Percentiles rank a stretch among this genome's conserved stretches.
Evolutionary conservation across 1,140 invertebrate species (phyloP).

Genomic region (Holotrichia oblita): DNA sequence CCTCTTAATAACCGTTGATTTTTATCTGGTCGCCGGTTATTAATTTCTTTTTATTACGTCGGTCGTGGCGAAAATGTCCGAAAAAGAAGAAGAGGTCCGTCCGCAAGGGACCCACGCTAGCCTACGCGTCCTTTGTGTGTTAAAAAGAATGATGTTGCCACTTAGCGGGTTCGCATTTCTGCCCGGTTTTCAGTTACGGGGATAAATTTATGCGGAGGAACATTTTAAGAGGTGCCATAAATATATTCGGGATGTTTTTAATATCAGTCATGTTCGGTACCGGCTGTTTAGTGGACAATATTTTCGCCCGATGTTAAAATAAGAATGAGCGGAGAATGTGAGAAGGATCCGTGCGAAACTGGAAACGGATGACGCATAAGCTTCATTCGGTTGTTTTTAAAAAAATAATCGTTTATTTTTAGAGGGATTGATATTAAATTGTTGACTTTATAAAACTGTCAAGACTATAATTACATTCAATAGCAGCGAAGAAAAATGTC

Average conservation of each 20-base stretch:
- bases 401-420: no score
- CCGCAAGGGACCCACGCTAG: neutral
- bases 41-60: conserved; percentile 13
- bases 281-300: no score
- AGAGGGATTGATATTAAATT: no score
- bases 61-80: neutral
- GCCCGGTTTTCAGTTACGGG: neutral
- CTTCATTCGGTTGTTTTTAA: no score
- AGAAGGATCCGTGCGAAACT: no score
- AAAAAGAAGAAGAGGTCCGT: neutral
- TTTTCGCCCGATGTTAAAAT: no score
- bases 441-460: no score
- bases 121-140: neutral
- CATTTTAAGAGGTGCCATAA: conserved; percentile 9
- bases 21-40: neutral
- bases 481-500: no score
- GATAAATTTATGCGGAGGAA: conserved; percentile 3
- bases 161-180: conserved; percentile 15
- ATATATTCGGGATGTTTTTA: conserved; percentile 13
- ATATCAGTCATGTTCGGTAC: neutral
- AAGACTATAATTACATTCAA: no score
- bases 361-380: no score
- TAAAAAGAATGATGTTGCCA: conserved; percentile 9
- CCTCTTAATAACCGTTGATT: conserved; percentile 4
- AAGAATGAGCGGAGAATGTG: no score